phyloP scores from a whole-genome alignment of 2,888 invertebrate genomes.

The Epistrophe eligans region DNA sequence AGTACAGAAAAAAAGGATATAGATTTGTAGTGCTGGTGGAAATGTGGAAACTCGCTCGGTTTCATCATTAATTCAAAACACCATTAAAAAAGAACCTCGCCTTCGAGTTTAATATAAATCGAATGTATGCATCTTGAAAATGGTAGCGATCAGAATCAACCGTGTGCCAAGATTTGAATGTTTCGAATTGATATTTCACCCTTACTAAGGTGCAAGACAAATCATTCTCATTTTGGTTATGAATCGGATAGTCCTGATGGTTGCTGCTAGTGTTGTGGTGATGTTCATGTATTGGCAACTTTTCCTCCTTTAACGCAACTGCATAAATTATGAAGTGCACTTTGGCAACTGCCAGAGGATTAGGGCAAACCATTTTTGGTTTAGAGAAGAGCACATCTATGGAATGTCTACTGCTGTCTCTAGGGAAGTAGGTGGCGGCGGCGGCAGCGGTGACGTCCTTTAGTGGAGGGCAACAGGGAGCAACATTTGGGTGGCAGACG shows the following conservation, averaged over 20 bases:
- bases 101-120: constrained; percentile 60
- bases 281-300: constrained; percentile 1
- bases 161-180: constrained; percentile 77
- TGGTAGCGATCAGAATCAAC: constrained; percentile 51
- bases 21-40: not conserved
- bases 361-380: constrained; percentile 80
- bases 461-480: not conserved
- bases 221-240: not conserved
- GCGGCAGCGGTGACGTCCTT: not conserved
- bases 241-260: not conserved
- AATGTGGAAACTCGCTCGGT: not conserved
- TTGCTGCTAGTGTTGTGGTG: not conserved
- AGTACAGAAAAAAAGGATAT: not conserved
- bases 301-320: constrained; percentile 70
- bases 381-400: constrained; percentile 81
- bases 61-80: constrained; percentile 59
- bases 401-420: constrained; percentile 78
- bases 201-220: constrained; percentile 79
- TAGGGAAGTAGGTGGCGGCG: not conserved
- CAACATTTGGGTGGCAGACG: constrained; percentile 16
- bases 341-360: constrained; percentile 81
- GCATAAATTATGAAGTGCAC: constrained; percentile 81
- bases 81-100: constrained; percentile 51
- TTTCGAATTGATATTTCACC: constrained; percentile 81
- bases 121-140: constrained; percentile 66